phyloP scores from a whole-genome alignment of 2,797 vertebrate species.

The Tauraco hartlaubi region DNA sequence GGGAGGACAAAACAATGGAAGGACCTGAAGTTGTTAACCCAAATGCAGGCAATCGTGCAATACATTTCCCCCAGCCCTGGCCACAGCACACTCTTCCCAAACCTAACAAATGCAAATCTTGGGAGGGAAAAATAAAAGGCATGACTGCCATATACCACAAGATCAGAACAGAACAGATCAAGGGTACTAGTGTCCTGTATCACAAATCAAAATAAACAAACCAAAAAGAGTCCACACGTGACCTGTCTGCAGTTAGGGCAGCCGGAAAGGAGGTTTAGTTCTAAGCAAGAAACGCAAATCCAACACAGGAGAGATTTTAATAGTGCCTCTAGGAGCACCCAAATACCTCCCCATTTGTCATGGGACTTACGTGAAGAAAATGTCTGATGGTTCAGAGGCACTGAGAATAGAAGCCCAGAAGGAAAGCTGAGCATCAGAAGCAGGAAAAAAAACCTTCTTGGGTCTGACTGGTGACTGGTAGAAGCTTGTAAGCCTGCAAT shows the following conservation, averaged over 20 bases:
- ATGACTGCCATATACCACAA: neutral
- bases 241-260: neutral
- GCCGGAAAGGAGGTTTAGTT: neutral
- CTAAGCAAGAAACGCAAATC: neutral
- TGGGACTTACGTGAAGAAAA: neutral
- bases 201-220: neutral
- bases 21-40: neutral
- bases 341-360: neutral
- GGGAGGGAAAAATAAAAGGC: neutral
- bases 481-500: neutral
- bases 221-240: neutral
- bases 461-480: neutral
- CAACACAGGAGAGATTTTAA: neutral
- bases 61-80: neutral
- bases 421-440: neutral
- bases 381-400: neutral
- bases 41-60: neutral
- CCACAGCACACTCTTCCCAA: neutral
- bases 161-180: neutral
- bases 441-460: neutral
- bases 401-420: neutral
- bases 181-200: neutral
- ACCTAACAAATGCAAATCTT: neutral
- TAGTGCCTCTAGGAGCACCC: neutral
- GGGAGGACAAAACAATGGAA: neutral